Evolutionary conservation across 92 coral and sea anemone species (phyloP).

Genomic region (Bergia puertoricense): DNA sequence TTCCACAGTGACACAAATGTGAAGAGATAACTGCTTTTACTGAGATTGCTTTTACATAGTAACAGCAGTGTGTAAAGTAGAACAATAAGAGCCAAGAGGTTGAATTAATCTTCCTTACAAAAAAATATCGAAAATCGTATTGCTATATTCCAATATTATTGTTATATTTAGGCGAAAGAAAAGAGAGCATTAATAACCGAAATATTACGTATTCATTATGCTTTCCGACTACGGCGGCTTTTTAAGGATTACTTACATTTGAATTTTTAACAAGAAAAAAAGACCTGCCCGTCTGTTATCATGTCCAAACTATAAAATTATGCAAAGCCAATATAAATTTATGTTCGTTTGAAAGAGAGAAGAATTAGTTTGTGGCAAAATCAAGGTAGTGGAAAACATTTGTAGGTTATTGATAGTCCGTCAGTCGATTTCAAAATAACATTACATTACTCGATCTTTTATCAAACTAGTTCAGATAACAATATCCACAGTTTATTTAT

Average conservation of each 20-base stretch:
- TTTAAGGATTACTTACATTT: neutral
- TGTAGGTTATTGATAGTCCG: neutral
- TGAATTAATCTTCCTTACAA: no score
- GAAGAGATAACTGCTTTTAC: neutral
- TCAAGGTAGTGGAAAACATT: neutral
- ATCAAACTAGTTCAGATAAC: neutral
- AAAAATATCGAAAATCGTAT: no score
- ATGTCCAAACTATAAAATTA: no score
- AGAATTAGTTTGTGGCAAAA: neutral
- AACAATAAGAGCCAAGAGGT: neutral
- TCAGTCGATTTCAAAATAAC: neutral
- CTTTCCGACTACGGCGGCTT: neutral
- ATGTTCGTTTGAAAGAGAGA: neutral
- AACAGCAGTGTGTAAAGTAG: neutral
- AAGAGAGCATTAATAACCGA: neutral
- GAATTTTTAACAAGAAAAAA: neutral
- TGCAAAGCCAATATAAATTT: no score
- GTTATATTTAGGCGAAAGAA: neutral
- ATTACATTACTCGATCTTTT: neutral
- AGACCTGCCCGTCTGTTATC: neutral
- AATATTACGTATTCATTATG: neutral
- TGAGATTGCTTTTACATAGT: neutral
- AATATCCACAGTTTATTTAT: neutral
- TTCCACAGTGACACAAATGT: neutral
- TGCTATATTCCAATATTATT: neutral